Base-by-base conservation (phyloP, 2,797 vertebrate genomes). In the Sebastes oblongus region DNA sequence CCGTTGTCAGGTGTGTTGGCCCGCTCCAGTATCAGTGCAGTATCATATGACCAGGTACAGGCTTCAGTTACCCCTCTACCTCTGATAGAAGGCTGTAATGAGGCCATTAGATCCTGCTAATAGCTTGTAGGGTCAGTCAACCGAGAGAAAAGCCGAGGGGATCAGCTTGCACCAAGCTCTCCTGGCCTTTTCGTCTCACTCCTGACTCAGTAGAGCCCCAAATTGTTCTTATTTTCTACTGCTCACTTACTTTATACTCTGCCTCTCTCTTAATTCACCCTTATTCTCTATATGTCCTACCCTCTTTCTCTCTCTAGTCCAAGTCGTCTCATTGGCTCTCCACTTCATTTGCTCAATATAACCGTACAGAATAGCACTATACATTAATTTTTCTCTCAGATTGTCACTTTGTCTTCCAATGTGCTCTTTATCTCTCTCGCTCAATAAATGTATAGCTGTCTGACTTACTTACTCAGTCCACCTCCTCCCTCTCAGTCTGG, bases 61-160 rank as follows among this genome's bases (percentile, higher is more conserved):
- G 87, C 62, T 80, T 92, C 80, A 72, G 80, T 93, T 93, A 85
- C 91, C 64, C 70, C 77, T 82, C 76, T 84, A 52, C 84, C 83
- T 82, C 86, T 94, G 80, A 93, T 90, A 80, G 84, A 78, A 87
- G 67, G 78, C 86, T 98, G 97, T 99, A 99, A 99, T 98, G 96
- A 98, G 97, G 94, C 94, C 97, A 96, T 97, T 97, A 97, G 96
- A 96, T 92, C 84, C 94, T 89, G 90, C 94, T 98, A 98, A 97
- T 97, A 93, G 89, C 95, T 97, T 98, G 97, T 97, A 92, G 94
- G 95, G 92, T 84, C 93, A 96, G 89, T 96, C 94, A 90, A 90
- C 94, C 90, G 91, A 87, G 94, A 95, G 93, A 93, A 94, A 83
- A 92, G 91, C 66, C 76, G 56, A 55, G 4, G 5, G 86, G 94